Evolutionary conservation across 2,113 vertebrate species (phyloP).

Genomic region (Barnardius zonarius): DNA sequence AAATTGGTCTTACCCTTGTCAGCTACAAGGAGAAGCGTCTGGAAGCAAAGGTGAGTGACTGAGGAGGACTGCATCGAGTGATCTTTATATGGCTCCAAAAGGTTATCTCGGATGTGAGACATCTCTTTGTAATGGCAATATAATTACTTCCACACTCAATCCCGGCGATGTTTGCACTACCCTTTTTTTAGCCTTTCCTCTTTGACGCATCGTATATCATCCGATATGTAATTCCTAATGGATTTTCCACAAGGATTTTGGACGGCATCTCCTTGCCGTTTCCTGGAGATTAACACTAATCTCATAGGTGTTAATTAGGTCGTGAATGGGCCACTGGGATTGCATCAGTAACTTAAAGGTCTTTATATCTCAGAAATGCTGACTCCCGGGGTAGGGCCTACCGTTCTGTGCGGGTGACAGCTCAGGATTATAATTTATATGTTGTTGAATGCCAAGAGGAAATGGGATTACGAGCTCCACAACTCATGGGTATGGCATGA

Average conservation of each 20-base stretch:
- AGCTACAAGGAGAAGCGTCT: not conserved
- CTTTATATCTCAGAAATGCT: not conserved
- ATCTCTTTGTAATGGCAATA: not conserved
- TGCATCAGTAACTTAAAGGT: not conserved
- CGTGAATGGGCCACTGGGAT: not conserved
- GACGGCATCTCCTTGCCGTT: not conserved
- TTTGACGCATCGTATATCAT: not conserved
- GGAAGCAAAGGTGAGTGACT: accelerated
- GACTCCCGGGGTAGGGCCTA: not conserved
- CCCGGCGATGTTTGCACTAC: not conserved
- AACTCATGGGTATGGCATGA: not conserved
- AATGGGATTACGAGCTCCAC: not conserved
- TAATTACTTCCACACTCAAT: not conserved
- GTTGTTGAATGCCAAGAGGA: not conserved
- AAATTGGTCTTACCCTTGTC: not conserved
- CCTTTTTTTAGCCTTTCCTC: not conserved
- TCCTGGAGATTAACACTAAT: slow-evolving; percentile 7
- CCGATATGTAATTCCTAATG: not conserved
- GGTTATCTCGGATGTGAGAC: not conserved
- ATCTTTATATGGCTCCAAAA: not conserved
- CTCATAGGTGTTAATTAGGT: not conserved
- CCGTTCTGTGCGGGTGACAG: not conserved
- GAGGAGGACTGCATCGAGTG: not conserved
- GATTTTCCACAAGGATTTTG: not conserved
- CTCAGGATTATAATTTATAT: not conserved